Evolutionary conservation across 1,140 invertebrate species (phyloP).

Genomic region (Brachionus sp.): DNA sequence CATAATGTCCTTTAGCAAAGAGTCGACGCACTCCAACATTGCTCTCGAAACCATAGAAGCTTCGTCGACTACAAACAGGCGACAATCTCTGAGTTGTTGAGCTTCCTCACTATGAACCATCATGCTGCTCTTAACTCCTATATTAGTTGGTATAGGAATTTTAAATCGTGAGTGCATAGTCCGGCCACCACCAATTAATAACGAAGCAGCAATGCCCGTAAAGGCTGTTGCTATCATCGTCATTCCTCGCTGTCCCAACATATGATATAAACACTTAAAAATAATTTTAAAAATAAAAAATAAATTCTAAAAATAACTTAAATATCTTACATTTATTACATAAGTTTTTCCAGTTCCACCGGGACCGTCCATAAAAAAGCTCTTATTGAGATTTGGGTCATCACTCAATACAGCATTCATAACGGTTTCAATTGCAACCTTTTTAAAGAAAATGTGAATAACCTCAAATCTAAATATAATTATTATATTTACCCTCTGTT

Average conservation of each 20-base stretch:
- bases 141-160: slow-evolving; percentile 53
- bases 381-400: neutral
- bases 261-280: neutral
- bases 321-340: no score
- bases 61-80: slow-evolving; percentile 51
- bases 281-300: no score
- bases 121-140: no score
- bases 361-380: neutral
- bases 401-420: neutral
- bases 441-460: neutral
- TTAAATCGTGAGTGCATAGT: slow-evolving; percentile 63
- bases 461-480: no score
- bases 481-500: no score
- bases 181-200: slow-evolving; percentile 58
- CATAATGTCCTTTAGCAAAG: slow-evolving; percentile 48
- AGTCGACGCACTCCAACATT: slow-evolving; percentile 48
- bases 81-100: slow-evolving; percentile 40
- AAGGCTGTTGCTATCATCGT: slow-evolving; percentile 59
- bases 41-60: slow-evolving; percentile 47
- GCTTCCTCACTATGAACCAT: no score
- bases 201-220: slow-evolving; percentile 63
- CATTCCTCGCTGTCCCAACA: neutral
- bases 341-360: no score
- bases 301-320: no score
- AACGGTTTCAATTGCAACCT: neutral